phyloP scores from a whole-genome alignment of 2,888 invertebrate genomes.

The Busseola fusca region DNA sequence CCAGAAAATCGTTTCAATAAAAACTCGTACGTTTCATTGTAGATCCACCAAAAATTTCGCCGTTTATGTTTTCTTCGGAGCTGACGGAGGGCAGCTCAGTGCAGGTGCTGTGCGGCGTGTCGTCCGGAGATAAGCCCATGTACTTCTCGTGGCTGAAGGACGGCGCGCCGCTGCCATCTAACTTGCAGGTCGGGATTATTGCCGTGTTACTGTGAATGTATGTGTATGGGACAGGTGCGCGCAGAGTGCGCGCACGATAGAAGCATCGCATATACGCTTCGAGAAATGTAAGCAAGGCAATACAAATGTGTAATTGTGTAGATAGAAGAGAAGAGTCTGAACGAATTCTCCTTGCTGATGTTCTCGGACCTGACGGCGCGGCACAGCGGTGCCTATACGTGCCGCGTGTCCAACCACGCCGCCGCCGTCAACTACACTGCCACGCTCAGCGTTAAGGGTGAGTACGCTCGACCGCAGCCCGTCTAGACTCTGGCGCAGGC shows the following conservation, averaged over 20 bases:
- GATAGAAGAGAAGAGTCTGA: slow-evolving; percentile 91
- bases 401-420: slow-evolving; percentile 91
- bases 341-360: slow-evolving; percentile 92
- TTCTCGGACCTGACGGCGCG: slow-evolving; percentile 91
- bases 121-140: slow-evolving; percentile 91
- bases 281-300: background rate
- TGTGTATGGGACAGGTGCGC: background rate
- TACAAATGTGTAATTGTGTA: slow-evolving; percentile 67
- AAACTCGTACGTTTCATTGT: slow-evolving; percentile 3
- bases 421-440: slow-evolving; percentile 91
- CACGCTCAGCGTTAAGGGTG: slow-evolving; percentile 91
- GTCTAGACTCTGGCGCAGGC: background rate
- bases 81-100: slow-evolving; percentile 94
- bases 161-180: slow-evolving; percentile 89
- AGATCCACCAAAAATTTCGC: slow-evolving; percentile 95
- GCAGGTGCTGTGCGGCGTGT: slow-evolving; percentile 94
- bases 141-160: slow-evolving; percentile 92
- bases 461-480: background rate
- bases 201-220: background rate
- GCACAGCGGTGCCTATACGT: slow-evolving; percentile 92
- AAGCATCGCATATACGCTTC: background rate
- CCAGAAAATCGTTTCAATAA: background rate
- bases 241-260: background rate
- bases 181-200: slow-evolving; percentile 87
- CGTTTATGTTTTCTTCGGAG: slow-evolving; percentile 95